phyloP scores from a whole-genome alignment of 1,140 invertebrate species.

The Magallana ariakensis region DNA sequence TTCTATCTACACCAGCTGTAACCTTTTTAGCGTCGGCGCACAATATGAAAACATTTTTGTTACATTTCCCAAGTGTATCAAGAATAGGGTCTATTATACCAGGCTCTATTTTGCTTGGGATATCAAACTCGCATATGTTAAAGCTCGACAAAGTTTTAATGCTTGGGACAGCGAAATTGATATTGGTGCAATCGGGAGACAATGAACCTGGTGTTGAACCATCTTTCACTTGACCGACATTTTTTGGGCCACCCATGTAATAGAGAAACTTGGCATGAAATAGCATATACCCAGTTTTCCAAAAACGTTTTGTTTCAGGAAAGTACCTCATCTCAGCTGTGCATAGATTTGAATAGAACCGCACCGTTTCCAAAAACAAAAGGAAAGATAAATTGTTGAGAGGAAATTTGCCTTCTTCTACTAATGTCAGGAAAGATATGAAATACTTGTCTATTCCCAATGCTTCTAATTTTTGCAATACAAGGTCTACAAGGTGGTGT shows the following conservation, averaged over 20 bases:
- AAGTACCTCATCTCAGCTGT: no score
- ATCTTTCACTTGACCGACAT: neutral
- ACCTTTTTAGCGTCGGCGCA: neutral
- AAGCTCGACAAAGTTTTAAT: no score
- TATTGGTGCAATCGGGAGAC: neutral
- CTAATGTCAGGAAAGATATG: neutral
- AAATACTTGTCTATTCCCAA: neutral
- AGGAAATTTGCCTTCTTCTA: constrained; percentile 17
- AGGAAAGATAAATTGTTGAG: neutral
- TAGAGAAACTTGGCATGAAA: constrained; percentile 42
- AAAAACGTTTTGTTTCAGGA: neutral
- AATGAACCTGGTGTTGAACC: neutral
- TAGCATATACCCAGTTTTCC: constrained; percentile 10
- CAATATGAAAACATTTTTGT: constrained; percentile 4
- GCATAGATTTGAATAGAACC: no score
- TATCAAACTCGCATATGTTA: no score
- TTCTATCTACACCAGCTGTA: no score
- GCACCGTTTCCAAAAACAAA: neutral
- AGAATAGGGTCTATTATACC: neutral
- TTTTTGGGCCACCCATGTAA: constrained; percentile 37
- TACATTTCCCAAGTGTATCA: neutral
- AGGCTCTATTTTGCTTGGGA: no score
- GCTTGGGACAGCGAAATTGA: no score
- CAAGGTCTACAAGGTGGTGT: neutral
- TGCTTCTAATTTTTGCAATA: neutral